A percentile compares a stretch with the other conserved stretches of the same genome.
Conservation (phyloP, 2,888 invertebrate species). For the Anaspis maculata region DNA sequence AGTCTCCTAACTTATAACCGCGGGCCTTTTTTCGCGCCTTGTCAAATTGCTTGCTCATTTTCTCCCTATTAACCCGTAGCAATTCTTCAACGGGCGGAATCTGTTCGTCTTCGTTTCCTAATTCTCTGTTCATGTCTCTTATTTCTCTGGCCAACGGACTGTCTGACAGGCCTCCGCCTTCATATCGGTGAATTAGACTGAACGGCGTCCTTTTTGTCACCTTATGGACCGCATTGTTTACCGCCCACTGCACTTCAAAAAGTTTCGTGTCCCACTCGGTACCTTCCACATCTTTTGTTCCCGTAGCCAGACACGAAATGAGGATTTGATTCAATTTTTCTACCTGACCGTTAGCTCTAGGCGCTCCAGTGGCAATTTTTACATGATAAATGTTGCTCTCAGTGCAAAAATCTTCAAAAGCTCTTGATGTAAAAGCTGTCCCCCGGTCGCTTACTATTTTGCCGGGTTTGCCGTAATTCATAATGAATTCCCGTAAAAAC, state of each 20-base stretch:
- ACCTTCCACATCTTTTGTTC: too few relatives aligned
- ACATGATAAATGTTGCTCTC: conserved; percentile 29
- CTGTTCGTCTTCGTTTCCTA: not conserved
- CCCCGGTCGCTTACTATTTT: conserved; percentile 31
- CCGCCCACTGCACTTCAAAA: conserved; percentile 15
- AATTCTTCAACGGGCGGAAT: not conserved
- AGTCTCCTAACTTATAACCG: not conserved
- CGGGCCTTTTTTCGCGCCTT: not conserved
- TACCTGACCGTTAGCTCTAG: conserved; percentile 33
- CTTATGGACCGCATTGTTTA: conserved; percentile 17
- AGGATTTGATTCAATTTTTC: conserved; percentile 28
- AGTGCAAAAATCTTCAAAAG: conserved; percentile 31
- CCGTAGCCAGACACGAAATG: too few relatives aligned
- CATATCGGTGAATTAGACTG: too few relatives aligned
- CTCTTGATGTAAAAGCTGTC: conserved; percentile 31
- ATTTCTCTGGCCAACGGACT: conserved; percentile 2
- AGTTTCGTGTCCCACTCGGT: too few relatives aligned
- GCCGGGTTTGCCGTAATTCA: conserved; percentile 9
- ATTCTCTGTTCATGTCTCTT: not conserved
- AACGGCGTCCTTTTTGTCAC: too few relatives aligned
- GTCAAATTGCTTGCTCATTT: conserved; percentile 2
- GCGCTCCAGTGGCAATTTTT: conserved; percentile 25
- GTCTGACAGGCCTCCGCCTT: not conserved
- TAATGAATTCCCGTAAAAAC: conserved; percentile 15
- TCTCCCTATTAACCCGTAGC: conserved; percentile 1